Evolutionary conservation across 2,888 invertebrate species (phyloP).

Genomic region (Rhagonycha lutea): DNA sequence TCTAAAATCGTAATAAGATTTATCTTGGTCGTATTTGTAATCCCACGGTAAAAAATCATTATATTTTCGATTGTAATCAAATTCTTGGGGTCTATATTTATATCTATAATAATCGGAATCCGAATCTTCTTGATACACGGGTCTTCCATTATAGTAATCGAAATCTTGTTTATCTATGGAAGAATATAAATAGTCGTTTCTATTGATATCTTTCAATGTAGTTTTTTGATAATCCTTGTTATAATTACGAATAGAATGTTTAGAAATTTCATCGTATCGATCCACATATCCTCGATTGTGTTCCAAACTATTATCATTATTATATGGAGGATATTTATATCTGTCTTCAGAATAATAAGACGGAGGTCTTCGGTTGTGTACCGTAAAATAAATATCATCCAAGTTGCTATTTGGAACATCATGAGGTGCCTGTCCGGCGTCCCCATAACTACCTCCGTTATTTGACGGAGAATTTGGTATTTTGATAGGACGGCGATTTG

Average conservation of each 20-base stretch:
- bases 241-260: neutral
- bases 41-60: neutral
- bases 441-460: neutral
- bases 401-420: neutral
- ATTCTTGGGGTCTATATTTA: neutral
- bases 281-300: neutral
- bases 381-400: neutral
- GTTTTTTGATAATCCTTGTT: neutral
- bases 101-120: neutral
- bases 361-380: neutral
- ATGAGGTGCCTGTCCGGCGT: neutral
- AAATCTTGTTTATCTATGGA: neutral
- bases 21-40: neutral
- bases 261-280: neutral
- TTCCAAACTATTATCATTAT: neutral
- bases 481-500: neutral
- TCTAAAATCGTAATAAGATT: neutral
- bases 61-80: neutral
- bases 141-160: neutral
- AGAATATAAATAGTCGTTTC: neutral
- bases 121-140: neutral
- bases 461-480: conserved; percentile 19
- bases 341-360: neutral
- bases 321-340: neutral
- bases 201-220: neutral